Evolutionary conservation across 2,888 invertebrate genomes (phyloP).

Genomic region (Agonopterix alstromeriana): DNA sequence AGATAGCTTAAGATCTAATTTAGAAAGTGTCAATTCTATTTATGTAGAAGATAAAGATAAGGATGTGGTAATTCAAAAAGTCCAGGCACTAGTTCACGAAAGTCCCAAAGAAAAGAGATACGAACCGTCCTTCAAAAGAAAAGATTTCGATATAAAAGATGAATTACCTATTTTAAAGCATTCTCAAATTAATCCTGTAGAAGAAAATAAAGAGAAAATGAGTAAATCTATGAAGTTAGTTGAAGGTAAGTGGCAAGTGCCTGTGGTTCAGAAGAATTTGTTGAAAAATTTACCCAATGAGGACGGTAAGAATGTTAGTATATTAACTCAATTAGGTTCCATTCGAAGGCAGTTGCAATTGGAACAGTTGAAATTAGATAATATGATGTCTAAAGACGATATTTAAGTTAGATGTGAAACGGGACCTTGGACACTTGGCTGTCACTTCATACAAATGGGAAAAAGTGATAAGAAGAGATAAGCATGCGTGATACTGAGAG

Average conservation of each 20-base stretch:
- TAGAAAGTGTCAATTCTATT: conserved; percentile 5
- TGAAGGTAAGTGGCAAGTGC: conserved; percentile 74
- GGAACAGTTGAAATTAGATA: conserved; percentile 79
- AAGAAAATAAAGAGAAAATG: conserved; percentile 21
- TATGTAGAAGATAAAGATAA: conserved; percentile 10
- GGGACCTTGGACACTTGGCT: no score
- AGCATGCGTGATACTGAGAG: no score
- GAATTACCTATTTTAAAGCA: conserved; percentile 80
- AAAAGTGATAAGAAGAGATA: no score
- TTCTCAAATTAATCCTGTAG: conserved; percentile 34
- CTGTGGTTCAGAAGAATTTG: conserved; percentile 80
- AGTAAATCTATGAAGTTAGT: conserved; percentile 60
- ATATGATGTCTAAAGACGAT: conserved; percentile 39
- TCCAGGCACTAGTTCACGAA: conserved; percentile 28
- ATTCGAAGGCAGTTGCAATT: conserved; percentile 81
- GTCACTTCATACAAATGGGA: no score
- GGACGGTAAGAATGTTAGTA: conserved; percentile 70
- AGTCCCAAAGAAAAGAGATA: conserved; percentile 18
- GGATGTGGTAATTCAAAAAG: conserved; percentile 27
- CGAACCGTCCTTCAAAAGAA: conserved; percentile 16
- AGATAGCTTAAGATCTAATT: conserved; percentile 21
- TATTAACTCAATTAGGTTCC: conserved; percentile 82
- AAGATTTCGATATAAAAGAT: conserved; percentile 34
- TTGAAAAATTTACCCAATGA: conserved; percentile 60
- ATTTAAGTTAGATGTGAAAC: background rate